Base-by-base conservation (phyloP, 2,888 invertebrate genomes). In the Nymphalis polychloros region DNA sequence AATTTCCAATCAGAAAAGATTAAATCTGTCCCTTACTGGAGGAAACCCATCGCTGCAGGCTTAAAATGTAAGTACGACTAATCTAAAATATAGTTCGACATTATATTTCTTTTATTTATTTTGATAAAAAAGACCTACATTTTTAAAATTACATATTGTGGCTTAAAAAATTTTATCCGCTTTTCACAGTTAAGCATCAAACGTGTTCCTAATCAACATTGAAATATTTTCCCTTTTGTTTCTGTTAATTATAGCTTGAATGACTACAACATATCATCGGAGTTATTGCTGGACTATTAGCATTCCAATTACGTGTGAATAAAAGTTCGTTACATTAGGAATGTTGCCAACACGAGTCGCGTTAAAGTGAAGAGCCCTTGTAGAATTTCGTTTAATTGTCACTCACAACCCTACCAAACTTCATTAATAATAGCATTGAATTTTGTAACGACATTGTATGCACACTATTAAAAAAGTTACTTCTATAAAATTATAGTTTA, bases 11-110 rank as follows among this genome's bases (percentile, higher is more conserved):
- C 86, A 86, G 83, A 83, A 83, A 82, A 83, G 85, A 87, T 87
- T 86, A 87, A 85, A 83, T 84, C 84, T 84, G 81, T 80, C 86
- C 86, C 84, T 89, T 88, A 89, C 88, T 89, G 86, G 84, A 87
- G 83, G 79, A 83, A 84, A 84, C 81, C 83, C 81, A 71, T 68
- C 76, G 87, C 88, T 81, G 75, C 79, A 73, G 86, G 70, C 68
- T 66, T 65, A 68, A 72, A 70, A 72, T 68, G 64, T 70, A 70
- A 64, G 65, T 66, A 71, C 65, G 68, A 63, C 63, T 60, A 63
- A 41, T 41, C 41, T 41, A 13, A 41, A 13, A 13, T 41, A 13
- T 41, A 41, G 41, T 41, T 41, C 41, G 13, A 41, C 13, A 41
- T 41, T n/a, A n/a, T 55, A 17, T 17, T 16, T 31, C 8, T 5